Base-by-base conservation (phyloP, 1,140 invertebrate genomes). In the Ips typographus region DNA sequence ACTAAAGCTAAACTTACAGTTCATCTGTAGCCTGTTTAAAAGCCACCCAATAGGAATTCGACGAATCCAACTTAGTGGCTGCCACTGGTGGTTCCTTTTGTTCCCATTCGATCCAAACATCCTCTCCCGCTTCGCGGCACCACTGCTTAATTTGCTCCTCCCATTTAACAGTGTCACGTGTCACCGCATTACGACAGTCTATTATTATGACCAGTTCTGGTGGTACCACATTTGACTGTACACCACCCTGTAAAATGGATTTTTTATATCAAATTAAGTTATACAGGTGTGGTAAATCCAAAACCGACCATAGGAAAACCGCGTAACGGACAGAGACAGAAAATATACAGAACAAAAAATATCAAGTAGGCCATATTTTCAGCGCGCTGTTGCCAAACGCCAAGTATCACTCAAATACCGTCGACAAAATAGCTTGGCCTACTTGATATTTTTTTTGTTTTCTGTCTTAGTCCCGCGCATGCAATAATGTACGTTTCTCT, bases 211-310 rank as follows among this genome's bases (percentile, higher is more conserved):
- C 84, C 38, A 98, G 78, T 75, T 91, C 85, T 52, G 90, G 87
- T 1, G 96, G 96, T 58, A 98, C 85, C 2, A 98, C 94, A 82
- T 98, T 98, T n/a, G 86, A 83, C 80, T 98, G 95, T 1, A 96
- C 87, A 8, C 96, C 96, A 65, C 95, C 95, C 87, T 91, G 59
- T 69, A 82, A 73, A 40, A 41, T 59, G 36, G 36, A 6, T 55
- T 55, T 55, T 55, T 59, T 3, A 37, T 22, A 47, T 60, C 4
- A 44, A 3, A 40, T 58, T 58, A 39, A 3, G 37, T 4, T 58
- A 1, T n/a, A n/a, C n/a, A n/a, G n/a, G n/a, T n/a, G n/a, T n/a
- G n/a, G n/a, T n/a, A n/a, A n/a, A n/a, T n/a, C n/a, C n/a, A n/a
- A n/a, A n/a, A n/a, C n/a, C n/a, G n/a, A n/a, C n/a, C n/a, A n/a